Evolutionary conservation across 2,113 vertebrate genomes (phyloP), one percentile per base, ranked within the genome.

Genomic region (Brienomyrus brachyistius): DNA sequence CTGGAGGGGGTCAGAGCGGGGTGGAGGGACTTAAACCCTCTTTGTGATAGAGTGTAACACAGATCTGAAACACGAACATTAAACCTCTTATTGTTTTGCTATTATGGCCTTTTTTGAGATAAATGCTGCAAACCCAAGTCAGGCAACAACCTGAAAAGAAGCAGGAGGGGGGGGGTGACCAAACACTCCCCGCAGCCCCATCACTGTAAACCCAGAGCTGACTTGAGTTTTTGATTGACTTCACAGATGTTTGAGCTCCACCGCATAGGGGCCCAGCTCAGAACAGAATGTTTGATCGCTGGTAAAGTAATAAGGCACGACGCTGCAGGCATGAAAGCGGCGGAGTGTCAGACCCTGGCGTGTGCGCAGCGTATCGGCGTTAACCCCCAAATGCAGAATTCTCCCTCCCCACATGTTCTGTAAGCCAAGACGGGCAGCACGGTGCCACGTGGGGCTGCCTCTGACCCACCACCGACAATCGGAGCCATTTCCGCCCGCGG

Each of bases 221-320:
- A 83, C 74, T 43, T 50, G 48, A 88, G 74, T 92, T 94, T 93
- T 91, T 92, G 86, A 92, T 94, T 66, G 62, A 59, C 85, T 52
- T 52, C 50, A 21, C 85, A 86, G 91, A 94, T 94, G 94, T 94
- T 93, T 94, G 92, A 7, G 45, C 54, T 62, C 21, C 35, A 5
- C 45, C n/a, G 45, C 27, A 92, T 92, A 11, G 19, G 45, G 90
- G 92, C 92, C 93, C 92, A 90, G 88, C 89, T 51, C 91, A 70
- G 62, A 70, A 93, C 88, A 87, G 88, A 91, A 70, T 54, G 89
- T 95, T 93, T 95, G 92, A 95, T 94, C 93, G 94, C 89, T 48
- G 91, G 92, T 93, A 92, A 93, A 91, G 93, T 91, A 91, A 91
- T 82, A 89, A 21, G 48, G 86, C 62, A 86, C 89, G 74, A 92